A percentile compares a stretch with the other conserved stretches of the same genome.
Conservation (phyloP, 2,113 vertebrate genomes). For the Hippocampus abdominalis region DNA sequence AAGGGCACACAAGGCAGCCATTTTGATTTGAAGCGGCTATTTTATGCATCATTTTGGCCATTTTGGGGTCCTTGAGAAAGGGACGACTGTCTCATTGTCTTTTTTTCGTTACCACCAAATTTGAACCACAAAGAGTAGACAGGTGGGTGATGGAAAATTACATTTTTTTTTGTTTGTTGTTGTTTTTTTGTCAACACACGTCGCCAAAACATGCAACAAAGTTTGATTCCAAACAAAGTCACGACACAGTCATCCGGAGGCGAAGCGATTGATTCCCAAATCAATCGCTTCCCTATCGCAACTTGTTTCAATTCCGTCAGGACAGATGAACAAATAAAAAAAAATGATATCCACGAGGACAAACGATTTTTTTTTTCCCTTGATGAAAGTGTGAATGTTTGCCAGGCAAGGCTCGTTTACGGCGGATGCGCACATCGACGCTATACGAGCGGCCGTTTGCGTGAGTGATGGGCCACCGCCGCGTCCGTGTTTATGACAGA, state of each 20-base stretch:
- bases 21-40: background rate
- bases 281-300: background rate
- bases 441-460: background rate
- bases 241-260: background rate
- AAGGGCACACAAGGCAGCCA: no score
- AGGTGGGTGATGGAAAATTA: background rate
- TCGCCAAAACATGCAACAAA: background rate
- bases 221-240: background rate
- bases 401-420: background rate
- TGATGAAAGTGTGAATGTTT: background rate
- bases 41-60: no score
- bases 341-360: background rate
- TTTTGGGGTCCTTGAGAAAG: no score
- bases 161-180: no score
- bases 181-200: background rate
- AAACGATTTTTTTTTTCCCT: background rate
- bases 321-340: background rate
- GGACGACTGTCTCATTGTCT: background rate
- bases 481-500: constrained; percentile 4
- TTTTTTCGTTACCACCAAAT: background rate
- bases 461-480: background rate
- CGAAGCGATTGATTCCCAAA: background rate
- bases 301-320: background rate
- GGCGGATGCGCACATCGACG: background rate
- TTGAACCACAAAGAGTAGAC: background rate